phyloP scores from a whole-genome alignment of 2,113 vertebrate species.

The Rousettus leschenaultii region DNA sequence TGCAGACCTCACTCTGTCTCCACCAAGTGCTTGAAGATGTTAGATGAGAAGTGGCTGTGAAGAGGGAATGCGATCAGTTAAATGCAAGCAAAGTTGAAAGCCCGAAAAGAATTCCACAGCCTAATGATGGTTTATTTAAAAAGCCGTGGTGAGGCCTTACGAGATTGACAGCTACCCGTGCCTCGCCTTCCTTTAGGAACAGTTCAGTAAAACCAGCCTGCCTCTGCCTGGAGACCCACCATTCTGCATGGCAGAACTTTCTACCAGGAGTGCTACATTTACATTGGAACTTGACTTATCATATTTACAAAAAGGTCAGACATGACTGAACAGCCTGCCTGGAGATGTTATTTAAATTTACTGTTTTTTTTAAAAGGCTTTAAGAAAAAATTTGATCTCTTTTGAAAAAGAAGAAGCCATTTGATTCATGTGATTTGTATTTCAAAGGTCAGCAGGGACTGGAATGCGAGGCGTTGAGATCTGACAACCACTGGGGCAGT shows the following conservation, averaged over 20 bases:
- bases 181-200: neutral
- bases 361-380: constrained; percentile 5
- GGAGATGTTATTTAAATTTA: constrained; percentile 1
- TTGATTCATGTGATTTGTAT: neutral
- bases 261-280: neutral
- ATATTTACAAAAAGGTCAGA: constrained; percentile 33
- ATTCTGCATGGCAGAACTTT: neutral
- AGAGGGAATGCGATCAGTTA: neutral
- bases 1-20: constrained; percentile 17
- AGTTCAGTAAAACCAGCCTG: neutral
- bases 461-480: neutral
- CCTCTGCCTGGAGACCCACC: neutral
- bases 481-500: neutral
- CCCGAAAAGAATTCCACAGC: constrained; percentile 18
- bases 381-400: neutral
- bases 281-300: neutral
- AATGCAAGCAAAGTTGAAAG: constrained; percentile 1
- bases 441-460: neutral
- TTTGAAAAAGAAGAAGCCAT: neutral
- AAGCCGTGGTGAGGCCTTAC: neutral
- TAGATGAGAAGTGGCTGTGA: constrained; percentile 22
- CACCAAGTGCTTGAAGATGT: neutral
- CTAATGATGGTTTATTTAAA: constrained; percentile 50
- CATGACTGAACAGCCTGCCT: neutral
- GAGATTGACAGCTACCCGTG: neutral